Evolutionary conservation across 2,888 invertebrate species (phyloP), one percentile per base, ranked within the genome.

Genomic region (Carpatolechia fugitivella): DNA sequence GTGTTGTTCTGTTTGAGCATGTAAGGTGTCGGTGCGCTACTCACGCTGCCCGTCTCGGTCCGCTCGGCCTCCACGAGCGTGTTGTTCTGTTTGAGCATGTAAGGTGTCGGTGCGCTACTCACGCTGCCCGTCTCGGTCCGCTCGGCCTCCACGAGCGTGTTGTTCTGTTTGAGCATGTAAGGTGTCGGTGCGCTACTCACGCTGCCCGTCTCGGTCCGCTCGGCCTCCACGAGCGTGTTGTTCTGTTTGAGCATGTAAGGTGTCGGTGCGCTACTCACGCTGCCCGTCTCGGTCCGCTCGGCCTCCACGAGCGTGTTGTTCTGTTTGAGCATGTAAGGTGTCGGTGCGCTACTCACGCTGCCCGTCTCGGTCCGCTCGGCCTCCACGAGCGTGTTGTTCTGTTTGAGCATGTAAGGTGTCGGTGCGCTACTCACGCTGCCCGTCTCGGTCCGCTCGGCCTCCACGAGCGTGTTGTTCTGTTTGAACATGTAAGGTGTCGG

Each of bases 231-330:
- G n/a, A n/a, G n/a, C n/a, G n/a, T n/a, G n/a, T 91, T 82, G 24
- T 24, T 4, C 24, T 24, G 24, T 24, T 24, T 24, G 24, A 6
- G 24, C 6, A 24, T 24, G n/a, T 33, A 33, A 5, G 33, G 33
- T 24, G n/a, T 33, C 5, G 2, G 10, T 11, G 33, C 3, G n/a
- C 8, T 35, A 84, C 93, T 91, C 84, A 95, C 97, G 73, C 95
- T 96, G 69, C 99, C 99, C 0, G 96, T 97, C 91, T 97, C 97
- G 0, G 97, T 91, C 78, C 95, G 97, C 76, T 99, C 99, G 0
- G 92, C 92, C 83, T 98, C 97, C 61, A 98, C 98, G 6, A 99
- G 90, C 84, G 96, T 97, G 70, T 95, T 94, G 59, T 89, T 84
- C 59, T 89, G 85, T 60, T 89, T 89, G 8, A 85, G 62, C 58